A percentile compares a stretch with the other conserved stretches of the same genome.
These are phyloP conservation scores for Muscidifurax raptorellus DNA, from an alignment of 1,140 invertebrate species.

Conservation along the genomic window DNA sequence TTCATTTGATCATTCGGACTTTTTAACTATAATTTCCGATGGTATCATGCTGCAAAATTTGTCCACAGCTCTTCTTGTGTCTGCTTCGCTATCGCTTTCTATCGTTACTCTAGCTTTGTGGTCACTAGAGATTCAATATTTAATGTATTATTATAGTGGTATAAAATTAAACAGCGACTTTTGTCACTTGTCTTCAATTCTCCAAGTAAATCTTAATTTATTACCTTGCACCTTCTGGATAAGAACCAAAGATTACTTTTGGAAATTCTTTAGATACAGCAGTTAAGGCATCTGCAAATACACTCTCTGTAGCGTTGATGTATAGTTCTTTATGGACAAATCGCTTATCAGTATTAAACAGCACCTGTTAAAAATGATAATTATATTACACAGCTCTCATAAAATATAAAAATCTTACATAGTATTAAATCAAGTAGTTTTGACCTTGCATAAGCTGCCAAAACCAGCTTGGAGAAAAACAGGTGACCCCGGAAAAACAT, in stretches of 20 bases:
- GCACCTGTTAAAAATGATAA: slow-evolving; percentile 57
- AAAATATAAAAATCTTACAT: slow-evolving; percentile 36
- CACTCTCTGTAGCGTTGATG: slow-evolving; percentile 72
- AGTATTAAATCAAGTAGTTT: slow-evolving; percentile 32
- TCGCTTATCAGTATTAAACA: slow-evolving; percentile 67
- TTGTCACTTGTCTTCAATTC: slow-evolving; percentile 17
- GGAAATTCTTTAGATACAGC: slow-evolving; percentile 72
- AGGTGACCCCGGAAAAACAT: slow-evolving; percentile 87
- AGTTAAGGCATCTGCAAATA: slow-evolving; percentile 71
- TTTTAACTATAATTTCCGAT: slow-evolving; percentile 60
- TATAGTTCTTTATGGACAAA: slow-evolving; percentile 73
- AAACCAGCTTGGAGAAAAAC: slow-evolving; percentile 80
- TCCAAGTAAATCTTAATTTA: neutral
- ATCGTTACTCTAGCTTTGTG: slow-evolving; percentile 76
- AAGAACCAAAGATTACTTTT: slow-evolving; percentile 75
- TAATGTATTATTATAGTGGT: slow-evolving; percentile 6
- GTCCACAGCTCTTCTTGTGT: slow-evolving; percentile 67
- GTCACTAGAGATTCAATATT: slow-evolving; percentile 64
- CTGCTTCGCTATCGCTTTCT: slow-evolving; percentile 69
- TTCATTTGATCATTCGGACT: slow-evolving; percentile 45
- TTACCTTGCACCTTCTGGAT: slow-evolving; percentile 67
- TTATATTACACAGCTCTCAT: neutral
- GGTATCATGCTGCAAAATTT: slow-evolving; percentile 70
- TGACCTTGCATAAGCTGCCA: slow-evolving; percentile 70
- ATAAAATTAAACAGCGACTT: slow-evolving; percentile 12